These are phyloP conservation scores for Octomys mimax DNA, from an alignment of 2,797 vertebrate genomes.

Conservation along the genomic window DNA sequence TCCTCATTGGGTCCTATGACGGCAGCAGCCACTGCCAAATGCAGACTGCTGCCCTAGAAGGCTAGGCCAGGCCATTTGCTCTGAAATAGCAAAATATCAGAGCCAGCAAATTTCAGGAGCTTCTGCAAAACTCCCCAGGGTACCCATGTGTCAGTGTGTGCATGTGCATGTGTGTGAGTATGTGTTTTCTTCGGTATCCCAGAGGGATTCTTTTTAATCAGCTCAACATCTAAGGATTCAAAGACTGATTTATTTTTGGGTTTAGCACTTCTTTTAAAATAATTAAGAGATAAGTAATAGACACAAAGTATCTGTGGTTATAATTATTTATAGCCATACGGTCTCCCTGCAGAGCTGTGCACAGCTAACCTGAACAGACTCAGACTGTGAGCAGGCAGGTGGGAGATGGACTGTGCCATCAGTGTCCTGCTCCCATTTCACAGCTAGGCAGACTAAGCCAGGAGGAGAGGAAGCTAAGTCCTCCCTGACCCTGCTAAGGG, in stretches of 20 bases:
- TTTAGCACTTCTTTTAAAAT: slow-evolving; percentile 79
- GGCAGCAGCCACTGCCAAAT: slow-evolving; percentile 48
- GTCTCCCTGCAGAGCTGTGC: slow-evolving; percentile 55
- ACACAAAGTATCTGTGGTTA: slow-evolving; percentile 17
- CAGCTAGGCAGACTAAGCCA: neutral
- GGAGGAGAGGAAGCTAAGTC: neutral
- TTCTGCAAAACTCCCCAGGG: slow-evolving; percentile 71
- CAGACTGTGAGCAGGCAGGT: neutral
- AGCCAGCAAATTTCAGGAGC: slow-evolving; percentile 79
- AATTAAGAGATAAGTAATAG: slow-evolving; percentile 79
- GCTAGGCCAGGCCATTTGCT: slow-evolving; percentile 72
- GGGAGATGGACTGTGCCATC: neutral
- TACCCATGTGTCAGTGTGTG: too few relatives aligned
- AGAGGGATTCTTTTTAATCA: slow-evolving; percentile 75
- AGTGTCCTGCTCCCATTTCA: neutral
- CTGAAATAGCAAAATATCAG: slow-evolving; percentile 71
- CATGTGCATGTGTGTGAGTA: neutral
- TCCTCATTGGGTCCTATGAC: slow-evolving; percentile 63
- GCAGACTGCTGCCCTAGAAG: slow-evolving; percentile 62
- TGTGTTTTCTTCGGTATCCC: neutral
- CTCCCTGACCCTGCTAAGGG: neutral
- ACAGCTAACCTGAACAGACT: neutral
- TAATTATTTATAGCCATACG: slow-evolving; percentile 59
- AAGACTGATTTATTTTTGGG: slow-evolving; percentile 73
- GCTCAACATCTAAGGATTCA: slow-evolving; percentile 70